Conservation (phyloP, 2,888 invertebrate genomes). For the Epistrophella euchroma region DNA sequence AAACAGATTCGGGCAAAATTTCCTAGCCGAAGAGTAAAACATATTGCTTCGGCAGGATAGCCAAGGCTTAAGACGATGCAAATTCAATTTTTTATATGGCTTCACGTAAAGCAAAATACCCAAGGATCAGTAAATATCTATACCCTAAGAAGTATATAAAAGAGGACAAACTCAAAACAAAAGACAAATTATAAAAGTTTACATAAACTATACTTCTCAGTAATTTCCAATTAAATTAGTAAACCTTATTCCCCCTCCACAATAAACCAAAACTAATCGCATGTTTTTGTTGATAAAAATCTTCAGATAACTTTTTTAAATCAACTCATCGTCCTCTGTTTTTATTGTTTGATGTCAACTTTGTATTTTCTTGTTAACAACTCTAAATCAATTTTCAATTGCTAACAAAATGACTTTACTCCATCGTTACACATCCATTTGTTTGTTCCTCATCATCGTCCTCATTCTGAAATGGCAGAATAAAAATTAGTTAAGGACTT, state of each 20-base stretch:
- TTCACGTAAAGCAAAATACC: no score
- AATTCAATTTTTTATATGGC: no score
- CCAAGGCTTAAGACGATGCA: no score
- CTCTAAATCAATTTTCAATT: slow-evolving; percentile 63
- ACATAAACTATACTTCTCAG: no score
- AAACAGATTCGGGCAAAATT: no score
- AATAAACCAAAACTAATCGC: slow-evolving; percentile 45
- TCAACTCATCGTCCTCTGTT: slow-evolving; percentile 41
- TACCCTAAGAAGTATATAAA: no score
- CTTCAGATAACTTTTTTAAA: slow-evolving; percentile 51
- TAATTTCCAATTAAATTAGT: background rate
- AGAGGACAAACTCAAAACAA: no score
- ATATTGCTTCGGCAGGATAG: no score
- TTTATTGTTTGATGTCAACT: slow-evolving; percentile 1
- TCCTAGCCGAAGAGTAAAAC: no score
- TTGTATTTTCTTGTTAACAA: slow-evolving; percentile 62
- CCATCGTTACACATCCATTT: slow-evolving; percentile 58
- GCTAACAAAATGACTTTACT: slow-evolving; percentile 62
- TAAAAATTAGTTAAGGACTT: slow-evolving; percentile 74
- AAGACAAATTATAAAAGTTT: background rate
- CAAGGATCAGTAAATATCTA: no score
- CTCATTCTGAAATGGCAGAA: slow-evolving; percentile 23
- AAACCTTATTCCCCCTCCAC: background rate
- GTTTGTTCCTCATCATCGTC: slow-evolving; percentile 11
- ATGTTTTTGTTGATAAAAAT: slow-evolving; percentile 27